Evolutionary conservation across 1,140 invertebrate species (phyloP).

Genomic region (Papilio xuthus): DNA sequence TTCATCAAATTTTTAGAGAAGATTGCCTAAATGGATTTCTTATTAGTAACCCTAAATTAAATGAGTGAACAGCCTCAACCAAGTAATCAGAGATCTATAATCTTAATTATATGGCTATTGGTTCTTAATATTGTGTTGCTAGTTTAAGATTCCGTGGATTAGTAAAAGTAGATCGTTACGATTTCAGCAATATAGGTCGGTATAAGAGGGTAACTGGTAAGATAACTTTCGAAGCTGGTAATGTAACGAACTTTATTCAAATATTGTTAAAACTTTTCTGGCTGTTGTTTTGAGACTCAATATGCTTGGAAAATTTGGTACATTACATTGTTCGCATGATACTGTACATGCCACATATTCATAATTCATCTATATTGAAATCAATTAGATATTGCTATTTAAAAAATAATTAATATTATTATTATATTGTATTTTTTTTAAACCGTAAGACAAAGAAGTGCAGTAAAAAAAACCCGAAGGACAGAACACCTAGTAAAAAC

Average conservation of each 20-base stretch:
- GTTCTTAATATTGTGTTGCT: too few species aligned
- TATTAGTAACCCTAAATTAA: too few species aligned
- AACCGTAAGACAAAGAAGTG: too few species aligned
- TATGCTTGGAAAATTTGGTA: conserved; percentile 47
- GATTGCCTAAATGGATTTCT: too few species aligned
- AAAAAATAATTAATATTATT: too few species aligned
- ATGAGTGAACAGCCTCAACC: too few species aligned
- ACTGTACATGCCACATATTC: not conserved
- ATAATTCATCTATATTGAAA: not conserved
- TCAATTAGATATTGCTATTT: not conserved
- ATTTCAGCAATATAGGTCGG: conserved; percentile 47
- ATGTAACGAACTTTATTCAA: conserved; percentile 54
- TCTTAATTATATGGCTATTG: too few species aligned
- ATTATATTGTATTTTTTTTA: too few species aligned
- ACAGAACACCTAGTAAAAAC: not conserved
- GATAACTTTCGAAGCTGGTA: conserved; percentile 50
- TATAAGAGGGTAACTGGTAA: conserved; percentile 45
- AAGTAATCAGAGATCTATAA: too few species aligned
- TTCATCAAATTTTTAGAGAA: too few species aligned
- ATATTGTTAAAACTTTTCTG: conserved; percentile 63
- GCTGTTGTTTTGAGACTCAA: conserved; percentile 52
- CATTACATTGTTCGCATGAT: conserved; percentile 43
- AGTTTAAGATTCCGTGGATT: conserved; percentile 36
- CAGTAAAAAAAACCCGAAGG: too few species aligned
- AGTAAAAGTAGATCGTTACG: conserved; percentile 50